Base-by-base conservation (phyloP, 2,888 invertebrate genomes). In the Cheilosia pagana region DNA sequence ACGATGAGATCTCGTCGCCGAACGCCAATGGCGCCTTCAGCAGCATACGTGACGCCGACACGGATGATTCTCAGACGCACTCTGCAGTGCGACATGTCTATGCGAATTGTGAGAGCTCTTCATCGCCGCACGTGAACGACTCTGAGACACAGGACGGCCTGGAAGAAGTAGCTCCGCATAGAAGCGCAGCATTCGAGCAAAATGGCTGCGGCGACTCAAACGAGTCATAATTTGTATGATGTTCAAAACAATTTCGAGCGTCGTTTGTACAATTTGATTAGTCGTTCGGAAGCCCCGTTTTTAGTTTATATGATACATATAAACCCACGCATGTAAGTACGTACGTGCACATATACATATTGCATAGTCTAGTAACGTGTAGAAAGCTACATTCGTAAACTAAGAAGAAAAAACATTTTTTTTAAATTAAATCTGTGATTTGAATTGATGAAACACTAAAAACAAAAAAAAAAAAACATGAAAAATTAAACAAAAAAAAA, bases 1-100 rank as follows among this genome's bases (percentile, higher is more conserved):
- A 90, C 45, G 91, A 91, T 82, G 91, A 90, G 65, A 90, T 90
- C 14, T 89, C 90, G 35, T 92, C 91, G 28, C 92, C 91, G 2
- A 91, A 91, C 87, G 91, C 91, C 12, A 91, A 90, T 87, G 90
- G 91, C 63, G 91, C 91, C 8, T 92, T 91, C 75, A 92, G 90
- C 81, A 91, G 91, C 25, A 91, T 92, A 87, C 90, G 91, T 23
- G 91, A 92, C 83, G 89, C 90, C 10, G 91, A 91, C 60, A 89
- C 90, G 0, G 91, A 91, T 81, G 91, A 91, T 81, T 91, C 91
- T 45, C 91, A 91, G 87, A 91, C 90, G 72, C 86, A 89, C 81
- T 90, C 89, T 3, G 87, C 88, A 3, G 87, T 88, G 39, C 89
- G 88, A 12, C 91, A 92, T 88, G 91, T 92, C 10, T 92, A 92